phyloP scores from a whole-genome alignment of 2,888 invertebrate species.

The Drosophila atripex region DNA sequence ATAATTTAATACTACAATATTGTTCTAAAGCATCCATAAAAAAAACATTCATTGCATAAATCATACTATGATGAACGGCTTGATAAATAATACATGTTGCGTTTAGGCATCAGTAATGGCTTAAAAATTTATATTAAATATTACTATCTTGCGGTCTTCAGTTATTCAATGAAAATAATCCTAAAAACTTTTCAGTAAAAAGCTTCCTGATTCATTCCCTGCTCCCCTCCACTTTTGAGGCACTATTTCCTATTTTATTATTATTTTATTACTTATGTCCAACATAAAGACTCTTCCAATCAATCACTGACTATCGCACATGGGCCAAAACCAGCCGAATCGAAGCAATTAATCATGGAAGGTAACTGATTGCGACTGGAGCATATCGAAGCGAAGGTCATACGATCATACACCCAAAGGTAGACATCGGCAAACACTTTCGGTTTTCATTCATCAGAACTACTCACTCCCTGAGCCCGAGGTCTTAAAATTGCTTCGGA shows the following conservation, averaged over 20 bases:
- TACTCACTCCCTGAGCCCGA: conserved; percentile 14
- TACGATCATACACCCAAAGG: conserved; percentile 2
- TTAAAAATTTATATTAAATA: too few species aligned
- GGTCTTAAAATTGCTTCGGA: conserved; percentile 14
- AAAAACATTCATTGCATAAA: not conserved
- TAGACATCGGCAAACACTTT: conserved; percentile 45
- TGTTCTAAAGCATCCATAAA: not conserved
- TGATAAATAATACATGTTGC: not conserved
- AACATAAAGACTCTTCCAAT: conserved; percentile 20
- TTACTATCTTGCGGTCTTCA: not conserved
- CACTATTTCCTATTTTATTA: conserved; percentile 10
- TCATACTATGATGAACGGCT: not conserved
- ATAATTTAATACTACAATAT: not conserved
- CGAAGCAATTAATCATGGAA: conserved; percentile 42
- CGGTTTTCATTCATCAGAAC: conserved; percentile 30
- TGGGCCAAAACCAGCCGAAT: conserved; percentile 20
- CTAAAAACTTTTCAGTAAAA: too few species aligned
- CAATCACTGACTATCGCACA: conserved; percentile 44
- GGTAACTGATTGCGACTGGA: conserved; percentile 35
- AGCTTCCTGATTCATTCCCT: not conserved
- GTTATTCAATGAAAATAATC: not conserved
- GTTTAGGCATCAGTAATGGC: too few species aligned
- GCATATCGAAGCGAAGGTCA: conserved; percentile 40
- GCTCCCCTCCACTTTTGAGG: not conserved
- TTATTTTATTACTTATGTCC: conserved; percentile 28